phyloP scores from a whole-genome alignment of 2,113 vertebrate species.

The Microcebus jonahi region DNA sequence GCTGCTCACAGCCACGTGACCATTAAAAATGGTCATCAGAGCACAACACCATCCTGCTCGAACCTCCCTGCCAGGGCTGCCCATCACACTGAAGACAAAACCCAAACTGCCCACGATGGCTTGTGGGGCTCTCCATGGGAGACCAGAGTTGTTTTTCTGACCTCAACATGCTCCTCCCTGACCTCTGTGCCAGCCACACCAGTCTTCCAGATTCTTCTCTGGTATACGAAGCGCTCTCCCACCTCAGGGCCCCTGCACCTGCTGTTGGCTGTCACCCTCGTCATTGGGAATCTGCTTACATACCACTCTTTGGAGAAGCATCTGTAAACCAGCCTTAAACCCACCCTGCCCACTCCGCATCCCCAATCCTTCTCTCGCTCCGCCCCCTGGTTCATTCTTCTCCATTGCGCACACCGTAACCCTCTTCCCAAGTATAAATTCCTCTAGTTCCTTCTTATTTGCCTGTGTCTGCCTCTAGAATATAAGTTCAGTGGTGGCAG shows the following conservation, averaged over 20 bases:
- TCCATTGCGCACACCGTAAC: accelerated
- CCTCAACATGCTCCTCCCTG: accelerated
- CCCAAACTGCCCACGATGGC: not conserved
- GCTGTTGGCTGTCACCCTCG: not conserved
- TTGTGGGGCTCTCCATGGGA: too few relatives aligned
- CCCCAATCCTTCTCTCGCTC: not conserved
- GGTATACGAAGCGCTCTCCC: not conserved
- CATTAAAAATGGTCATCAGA: not conserved
- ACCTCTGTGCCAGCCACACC: accelerated
- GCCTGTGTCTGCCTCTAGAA: not conserved
- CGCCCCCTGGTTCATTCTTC: not conserved
- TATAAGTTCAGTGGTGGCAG: not conserved
- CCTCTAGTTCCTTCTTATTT: not conserved
- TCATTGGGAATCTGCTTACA: not conserved
- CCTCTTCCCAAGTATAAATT: not conserved
- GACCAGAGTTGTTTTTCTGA: not conserved
- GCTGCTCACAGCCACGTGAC: not conserved
- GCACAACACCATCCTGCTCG: not conserved
- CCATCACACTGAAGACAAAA: not conserved
- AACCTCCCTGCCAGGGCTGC: not conserved
- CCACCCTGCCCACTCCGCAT: too few relatives aligned
- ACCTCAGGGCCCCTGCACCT: not conserved
- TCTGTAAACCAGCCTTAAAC: not conserved
- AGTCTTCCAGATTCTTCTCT: not conserved
- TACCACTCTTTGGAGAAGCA: not conserved